Evolutionary conservation across 2,888 invertebrate genomes (phyloP).

Genomic region (Auanema sp.): DNA sequence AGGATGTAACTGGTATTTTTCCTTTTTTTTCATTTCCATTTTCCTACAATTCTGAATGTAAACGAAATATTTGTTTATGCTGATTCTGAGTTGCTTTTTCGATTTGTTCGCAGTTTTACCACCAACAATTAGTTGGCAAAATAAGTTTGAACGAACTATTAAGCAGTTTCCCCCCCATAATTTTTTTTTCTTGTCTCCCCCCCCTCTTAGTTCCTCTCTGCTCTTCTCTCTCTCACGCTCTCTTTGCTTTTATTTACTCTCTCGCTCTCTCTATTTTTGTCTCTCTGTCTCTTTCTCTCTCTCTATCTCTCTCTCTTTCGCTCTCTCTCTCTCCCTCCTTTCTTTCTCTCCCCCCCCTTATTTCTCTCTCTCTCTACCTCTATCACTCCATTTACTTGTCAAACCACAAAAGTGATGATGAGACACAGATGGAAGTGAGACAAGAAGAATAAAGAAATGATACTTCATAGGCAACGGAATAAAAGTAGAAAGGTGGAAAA

Average conservation of each 20-base stretch:
- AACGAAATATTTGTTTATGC: no score
- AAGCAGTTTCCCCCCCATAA: slow-evolving; percentile 6
- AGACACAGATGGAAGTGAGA: background rate
- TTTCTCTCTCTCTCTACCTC: background rate
- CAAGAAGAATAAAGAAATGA: background rate
- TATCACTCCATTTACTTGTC: background rate
- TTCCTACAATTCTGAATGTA: no score
- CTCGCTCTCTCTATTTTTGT: background rate
- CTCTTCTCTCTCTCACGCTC: background rate
- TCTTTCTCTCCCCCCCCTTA: slow-evolving; percentile 5
- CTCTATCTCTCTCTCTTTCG: background rate
- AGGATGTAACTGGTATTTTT: no score
- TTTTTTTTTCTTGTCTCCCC: background rate
- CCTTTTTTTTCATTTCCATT: no score
- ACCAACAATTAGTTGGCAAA: background rate
- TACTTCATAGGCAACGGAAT: background rate
- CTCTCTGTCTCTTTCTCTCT: background rate
- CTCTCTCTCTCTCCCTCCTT: background rate
- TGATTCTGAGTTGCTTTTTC: no score
- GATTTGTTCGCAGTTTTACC: no score
- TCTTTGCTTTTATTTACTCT: slow-evolving; percentile 9
- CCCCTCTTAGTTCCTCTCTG: background rate
- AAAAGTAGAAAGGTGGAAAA: background rate
- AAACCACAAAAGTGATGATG: background rate
- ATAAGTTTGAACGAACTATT: background rate